Base-by-base conservation (phyloP, 1,140 invertebrate species). In the Drosophila pruinosa region DNA sequence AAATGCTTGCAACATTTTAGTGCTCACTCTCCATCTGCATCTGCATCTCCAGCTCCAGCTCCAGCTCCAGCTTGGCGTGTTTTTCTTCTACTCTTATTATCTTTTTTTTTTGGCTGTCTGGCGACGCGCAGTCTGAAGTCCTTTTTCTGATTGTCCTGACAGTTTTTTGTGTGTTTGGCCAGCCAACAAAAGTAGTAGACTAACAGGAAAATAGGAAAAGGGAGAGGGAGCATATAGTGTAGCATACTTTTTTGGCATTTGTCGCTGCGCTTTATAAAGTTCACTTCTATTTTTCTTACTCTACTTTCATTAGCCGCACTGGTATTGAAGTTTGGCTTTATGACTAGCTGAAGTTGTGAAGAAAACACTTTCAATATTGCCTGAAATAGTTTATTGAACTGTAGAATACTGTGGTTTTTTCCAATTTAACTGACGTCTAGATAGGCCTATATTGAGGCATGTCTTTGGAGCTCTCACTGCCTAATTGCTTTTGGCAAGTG, bases 81-180 rank as follows among this genome's bases (percentile, higher is more conserved):
- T n/a, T n/a, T n/a, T n/a, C n/a, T n/a, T 34, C 21, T 24, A 14
- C n/a, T 26, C 56, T 31, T 61, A 39, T 63, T 31, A 10, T 38
- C 10, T 72, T 10, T 8, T 36, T 56, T 58, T 14, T 26, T 12
- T 45, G 7, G 17, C 15, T 45, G 19, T 38, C 54, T 61, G 78
- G 74, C 78, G 78, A 57, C 81, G 72, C 63, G 80, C 76, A 72
- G 80, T 83, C 80, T 83, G 69, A 85, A 78, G 72, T 72, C 36
- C 56, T 78, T 85, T 88, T 81, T 77, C 56, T 54, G 67, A 57
- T 65, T 76, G 67, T 85, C 77, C 14, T 61, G 43, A 58, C 61
- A 31, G 34, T 59, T 58, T 58, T 15, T 56, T 68, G 12, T 45
- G 50, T 22, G 45, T 52, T 34, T 31, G 28, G 41, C 39, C 41